Conservation (phyloP, 2,888 invertebrate species). For the Amiota communis region DNA sequence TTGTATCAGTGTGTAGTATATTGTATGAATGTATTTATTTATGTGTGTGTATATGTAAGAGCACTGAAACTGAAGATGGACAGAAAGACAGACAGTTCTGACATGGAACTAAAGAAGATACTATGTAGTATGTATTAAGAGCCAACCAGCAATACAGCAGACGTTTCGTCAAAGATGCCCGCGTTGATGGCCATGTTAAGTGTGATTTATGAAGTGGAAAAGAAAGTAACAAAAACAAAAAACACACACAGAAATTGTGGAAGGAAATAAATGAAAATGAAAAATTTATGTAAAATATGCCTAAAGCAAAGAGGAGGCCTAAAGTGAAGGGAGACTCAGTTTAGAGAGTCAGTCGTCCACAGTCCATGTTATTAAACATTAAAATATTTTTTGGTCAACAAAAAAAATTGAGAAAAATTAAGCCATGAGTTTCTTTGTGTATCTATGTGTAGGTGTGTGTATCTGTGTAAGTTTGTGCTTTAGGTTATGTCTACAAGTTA, state of each 20-base stretch:
- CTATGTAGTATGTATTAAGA: too few relatives aligned
- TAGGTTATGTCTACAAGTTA: neutral
- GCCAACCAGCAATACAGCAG: too few relatives aligned
- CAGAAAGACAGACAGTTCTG: too few relatives aligned
- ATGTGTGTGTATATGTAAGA: too few relatives aligned
- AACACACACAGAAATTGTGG: neutral
- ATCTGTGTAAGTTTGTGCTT: neutral
- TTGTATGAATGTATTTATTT: too few relatives aligned
- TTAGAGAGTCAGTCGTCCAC: neutral
- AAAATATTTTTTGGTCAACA: constrained; percentile 19
- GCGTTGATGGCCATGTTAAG: constrained; percentile 11
- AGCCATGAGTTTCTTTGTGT: neutral
- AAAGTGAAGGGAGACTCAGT: neutral
- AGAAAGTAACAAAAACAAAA: neutral
- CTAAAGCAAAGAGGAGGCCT: neutral
- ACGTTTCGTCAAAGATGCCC: neutral
- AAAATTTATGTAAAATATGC: constrained; percentile 18
- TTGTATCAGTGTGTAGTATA: too few relatives aligned
- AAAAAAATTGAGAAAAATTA: constrained; percentile 7
- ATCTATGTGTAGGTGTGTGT: neutral
- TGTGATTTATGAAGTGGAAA: constrained; percentile 28
- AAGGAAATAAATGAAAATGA: neutral
- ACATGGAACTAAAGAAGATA: too few relatives aligned
- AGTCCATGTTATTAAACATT: constrained; percentile 21
- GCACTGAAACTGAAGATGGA: too few relatives aligned